Base-by-base conservation (phyloP, 2,888 invertebrate genomes). In the Agriopis leucophaearia region DNA sequence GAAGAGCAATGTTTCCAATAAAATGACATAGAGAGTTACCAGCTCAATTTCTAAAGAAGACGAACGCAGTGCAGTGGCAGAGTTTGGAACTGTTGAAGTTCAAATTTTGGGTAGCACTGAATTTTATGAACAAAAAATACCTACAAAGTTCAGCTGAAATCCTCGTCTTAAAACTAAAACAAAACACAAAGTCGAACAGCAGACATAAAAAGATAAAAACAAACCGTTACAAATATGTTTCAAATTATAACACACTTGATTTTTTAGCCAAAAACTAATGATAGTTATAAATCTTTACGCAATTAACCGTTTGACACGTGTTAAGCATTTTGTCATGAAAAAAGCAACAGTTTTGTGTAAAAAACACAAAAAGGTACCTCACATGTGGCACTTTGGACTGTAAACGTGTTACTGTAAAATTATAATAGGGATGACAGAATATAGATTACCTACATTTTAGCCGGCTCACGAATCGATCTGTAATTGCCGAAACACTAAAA, bases 221-320 rank as follows among this genome's bases (percentile, higher is more conserved):
- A 40, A 55, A 63, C 57, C 47, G 61, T 50, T 42, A 67, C 58
- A 68, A 74, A 74, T 64, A 74, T 64, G 75, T 72, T 69, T 69
- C 55, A 64, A 69, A 71, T 74, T 71, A 70, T 70, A 72, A 70
- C 50, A 54, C 72, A 70, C 74, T 71, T 70, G 58, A 64, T 50
- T 71, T 69, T 67, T 74, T 70, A 35, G 63, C 68, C 54, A 74
- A 74, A 75, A 66, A 63, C 69, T 66, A 69, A 64, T 76, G 79
- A 81, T 80, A 78, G 73, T 71, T 72, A 84, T 84, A 86, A 87
- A 87, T 87, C 82, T 71, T 72, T 56, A 67, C 72, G 78, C 80
- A 85, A 86, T 88, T 87, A 88, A 78, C 76, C 75, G 74, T 80
- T 77, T 84, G 87, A 85, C 87, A 86, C 80, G 78, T 86, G 84